A percentile compares a stretch with the other conserved stretches of the same genome.
Evolutionary conservation across 2,888 invertebrate genomes (phyloP).

Genomic region (Eubasilissa splendida): DNA sequence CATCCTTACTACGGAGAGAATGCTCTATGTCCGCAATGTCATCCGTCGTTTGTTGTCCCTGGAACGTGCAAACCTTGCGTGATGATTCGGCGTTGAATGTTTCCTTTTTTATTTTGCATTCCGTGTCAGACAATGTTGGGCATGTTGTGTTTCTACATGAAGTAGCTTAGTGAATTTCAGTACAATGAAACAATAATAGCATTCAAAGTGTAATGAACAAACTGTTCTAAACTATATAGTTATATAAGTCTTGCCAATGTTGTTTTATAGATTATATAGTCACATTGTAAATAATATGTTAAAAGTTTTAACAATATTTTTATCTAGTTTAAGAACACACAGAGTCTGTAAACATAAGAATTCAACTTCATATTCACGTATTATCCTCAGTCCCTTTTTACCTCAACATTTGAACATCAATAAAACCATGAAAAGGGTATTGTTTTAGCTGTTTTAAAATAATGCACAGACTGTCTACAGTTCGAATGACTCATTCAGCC

Average conservation of each 20-base stretch:
- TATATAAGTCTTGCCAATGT: constrained; percentile 21
- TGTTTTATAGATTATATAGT: constrained; percentile 8
- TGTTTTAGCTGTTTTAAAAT: too few species aligned
- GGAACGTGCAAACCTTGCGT: constrained; percentile 79
- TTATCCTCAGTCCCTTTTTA: too few species aligned
- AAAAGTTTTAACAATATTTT: background rate
- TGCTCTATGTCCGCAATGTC: constrained; percentile 76
- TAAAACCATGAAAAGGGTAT: too few species aligned
- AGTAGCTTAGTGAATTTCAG: background rate
- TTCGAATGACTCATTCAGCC: too few species aligned
- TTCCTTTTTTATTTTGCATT: background rate
- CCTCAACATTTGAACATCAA: too few species aligned
- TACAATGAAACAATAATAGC: constrained; percentile 15
- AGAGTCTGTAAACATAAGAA: too few species aligned
- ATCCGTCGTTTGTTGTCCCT: constrained; percentile 75
- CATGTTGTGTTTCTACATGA: background rate
- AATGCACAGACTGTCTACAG: too few species aligned
- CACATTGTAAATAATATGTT: constrained; percentile 6
- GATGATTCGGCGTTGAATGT: constrained; percentile 63
- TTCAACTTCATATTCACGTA: too few species aligned
- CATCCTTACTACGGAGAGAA: constrained; percentile 73
- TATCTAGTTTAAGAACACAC: too few species aligned
- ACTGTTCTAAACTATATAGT: background rate
- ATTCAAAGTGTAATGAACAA: constrained; percentile 9
- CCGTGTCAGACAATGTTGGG: constrained; percentile 5